These are phyloP conservation scores for Pseudoatta argentina DNA, from an alignment of 1,140 invertebrate species.

Conservation along the genomic window DNA sequence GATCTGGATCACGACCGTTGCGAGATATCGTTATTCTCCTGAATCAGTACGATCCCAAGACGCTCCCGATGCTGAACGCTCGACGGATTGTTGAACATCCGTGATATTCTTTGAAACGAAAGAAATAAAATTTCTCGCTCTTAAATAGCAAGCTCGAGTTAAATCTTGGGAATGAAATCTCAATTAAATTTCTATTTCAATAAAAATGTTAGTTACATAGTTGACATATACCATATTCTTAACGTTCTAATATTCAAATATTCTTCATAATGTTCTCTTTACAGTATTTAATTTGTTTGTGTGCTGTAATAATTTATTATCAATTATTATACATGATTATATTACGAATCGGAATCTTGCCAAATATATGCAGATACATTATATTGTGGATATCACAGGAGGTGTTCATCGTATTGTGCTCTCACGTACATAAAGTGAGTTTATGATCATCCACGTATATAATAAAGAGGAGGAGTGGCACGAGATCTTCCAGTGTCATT, in stretches of 20 bases:
- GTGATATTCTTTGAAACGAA: not conserved
- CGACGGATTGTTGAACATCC: not conserved
- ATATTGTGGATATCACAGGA: conserved; percentile 10
- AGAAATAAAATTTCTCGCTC: not conserved
- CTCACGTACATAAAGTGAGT: not conserved
- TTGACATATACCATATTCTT: not conserved
- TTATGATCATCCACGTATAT: conserved; percentile 45
- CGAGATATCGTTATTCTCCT: not conserved
- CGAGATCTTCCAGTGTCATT: conserved; percentile 62
- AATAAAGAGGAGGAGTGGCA: conserved; percentile 49
- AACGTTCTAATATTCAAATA: not conserved
- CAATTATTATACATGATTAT: not conserved
- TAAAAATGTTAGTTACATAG: not conserved
- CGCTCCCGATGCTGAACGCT: not conserved
- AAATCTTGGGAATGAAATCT: not conserved
- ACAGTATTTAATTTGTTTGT: not conserved
- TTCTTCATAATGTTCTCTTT: not conserved
- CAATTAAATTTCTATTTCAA: not conserved
- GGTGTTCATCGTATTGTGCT: conserved; percentile 32
- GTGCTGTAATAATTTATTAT: not conserved
- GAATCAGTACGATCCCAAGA: not conserved
- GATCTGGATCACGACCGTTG: conserved; percentile 25
- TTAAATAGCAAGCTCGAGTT: not conserved
- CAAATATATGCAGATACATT: not conserved
- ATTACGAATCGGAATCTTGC: not conserved